Base-by-base conservation (phyloP, 2,888 invertebrate genomes). In the Tenthredo notha region DNA sequence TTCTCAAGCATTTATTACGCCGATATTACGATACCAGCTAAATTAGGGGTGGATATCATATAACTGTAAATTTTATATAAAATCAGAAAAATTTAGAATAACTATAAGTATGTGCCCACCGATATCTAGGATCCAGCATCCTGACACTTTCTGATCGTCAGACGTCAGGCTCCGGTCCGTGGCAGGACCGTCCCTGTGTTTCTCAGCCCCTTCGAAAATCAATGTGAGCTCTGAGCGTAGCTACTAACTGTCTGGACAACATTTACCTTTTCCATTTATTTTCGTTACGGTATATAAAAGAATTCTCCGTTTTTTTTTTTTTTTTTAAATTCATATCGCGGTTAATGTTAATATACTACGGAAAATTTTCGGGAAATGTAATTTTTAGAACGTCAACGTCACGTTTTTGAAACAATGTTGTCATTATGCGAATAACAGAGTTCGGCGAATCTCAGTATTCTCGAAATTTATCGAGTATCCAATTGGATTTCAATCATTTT, bases 151-250 rank as follows among this genome's bases (percentile, higher is more conserved):
- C 54, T 77, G 54, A 67, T 67, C 33, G 67, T 33, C 29, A 77
- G 77, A 33, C 33, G 54, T 40, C 80, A 80, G 80, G 80, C 50
- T 80, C 50, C 80, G 50, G 61, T 80, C 80, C 80, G 7, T 7
- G 80, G 77, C 80, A 80, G 80, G 58, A 80, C 58, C 80, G 80
- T 80, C 80, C 80, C 83, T 67, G 83, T 67, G 83, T 83, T 83
- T 37, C 83, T 83, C 47, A 70, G 83, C 47, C 83, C 67, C 83
- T 61, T 83, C 83, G 83, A 83, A 83, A 83, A 83, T 83, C 83
- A 83, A 83, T 83, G 83, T 83, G 83, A 83, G 67, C 67, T 70
- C 29, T 67, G 47, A 54, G 29, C 54, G 47, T 37, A n/a, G 77
- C 77, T 77, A 54, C 77, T 74, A 74, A 74, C 72, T 74, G 72